Conservation (phyloP, 2,113 vertebrate species). For the Phaethon lepturus region DNA sequence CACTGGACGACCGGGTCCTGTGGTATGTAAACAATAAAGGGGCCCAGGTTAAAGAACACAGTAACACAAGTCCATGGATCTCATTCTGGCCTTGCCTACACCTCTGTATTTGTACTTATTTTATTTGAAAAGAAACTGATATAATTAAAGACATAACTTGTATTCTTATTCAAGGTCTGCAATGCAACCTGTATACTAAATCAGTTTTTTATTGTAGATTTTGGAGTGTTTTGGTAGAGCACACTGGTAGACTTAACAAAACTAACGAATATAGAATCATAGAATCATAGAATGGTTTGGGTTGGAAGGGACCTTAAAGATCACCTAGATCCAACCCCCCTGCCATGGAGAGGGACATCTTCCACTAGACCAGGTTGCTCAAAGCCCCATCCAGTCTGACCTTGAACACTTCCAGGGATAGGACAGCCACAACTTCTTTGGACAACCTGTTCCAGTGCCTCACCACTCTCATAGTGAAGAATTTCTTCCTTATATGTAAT, state of each 20-base stretch:
- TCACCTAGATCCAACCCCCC: too few species aligned
- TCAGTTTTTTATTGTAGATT: background rate
- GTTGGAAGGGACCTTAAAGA: too few species aligned
- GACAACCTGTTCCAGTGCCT: too few species aligned
- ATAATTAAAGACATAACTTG: background rate
- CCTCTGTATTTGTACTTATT: background rate
- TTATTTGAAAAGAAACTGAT: background rate
- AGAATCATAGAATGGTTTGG: too few species aligned
- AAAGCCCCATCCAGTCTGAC: too few species aligned
- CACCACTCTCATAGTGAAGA: too few species aligned
- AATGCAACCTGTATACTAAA: background rate
- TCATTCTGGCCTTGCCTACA: background rate
- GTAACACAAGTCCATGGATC: background rate
- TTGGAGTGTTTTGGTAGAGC: background rate
- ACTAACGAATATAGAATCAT: background rate
- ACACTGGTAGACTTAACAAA: background rate
- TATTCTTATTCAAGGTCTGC: background rate
- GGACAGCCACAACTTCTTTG: too few species aligned
- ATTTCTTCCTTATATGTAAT: too few species aligned
- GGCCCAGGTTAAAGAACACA: background rate
- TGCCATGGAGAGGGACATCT: too few species aligned
- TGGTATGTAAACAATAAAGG: constrained; percentile 83
- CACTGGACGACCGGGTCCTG: constrained; percentile 95
- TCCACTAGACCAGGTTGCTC: too few species aligned
- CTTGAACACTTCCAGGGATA: too few species aligned